These are phyloP conservation scores for Alentia gelatinosa DNA, from an alignment of 2,888 invertebrate species.

Conservation along the genomic window DNA sequence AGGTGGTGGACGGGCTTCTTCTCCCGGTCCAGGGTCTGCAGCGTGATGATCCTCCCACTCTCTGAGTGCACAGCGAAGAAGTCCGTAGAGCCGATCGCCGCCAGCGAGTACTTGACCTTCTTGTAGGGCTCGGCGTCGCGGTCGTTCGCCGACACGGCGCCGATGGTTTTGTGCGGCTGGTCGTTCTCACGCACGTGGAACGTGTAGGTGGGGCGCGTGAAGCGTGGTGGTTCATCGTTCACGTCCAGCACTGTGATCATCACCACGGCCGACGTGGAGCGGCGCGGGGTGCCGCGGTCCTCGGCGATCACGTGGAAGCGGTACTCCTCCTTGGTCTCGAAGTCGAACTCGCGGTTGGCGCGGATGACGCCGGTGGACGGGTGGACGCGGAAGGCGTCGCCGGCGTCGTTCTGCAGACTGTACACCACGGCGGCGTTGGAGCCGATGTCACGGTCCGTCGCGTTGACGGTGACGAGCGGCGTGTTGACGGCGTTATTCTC, in stretches of 20 bases:
- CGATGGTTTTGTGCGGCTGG: constrained; percentile 46
- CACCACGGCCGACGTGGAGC: constrained; percentile 92
- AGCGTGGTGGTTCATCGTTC: constrained; percentile 58
- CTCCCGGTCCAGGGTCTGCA: constrained; percentile 92
- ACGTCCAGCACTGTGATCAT: constrained; percentile 52
- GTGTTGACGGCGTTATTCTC: constrained; percentile 69
- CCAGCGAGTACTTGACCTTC: constrained; percentile 14
- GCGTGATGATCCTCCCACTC: constrained; percentile 91
- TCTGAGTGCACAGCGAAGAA: constrained; percentile 93
- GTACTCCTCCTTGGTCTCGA: constrained; percentile 32
- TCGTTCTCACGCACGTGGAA: constrained; percentile 59
- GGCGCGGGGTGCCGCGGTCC: constrained; percentile 90
- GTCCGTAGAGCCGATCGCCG: constrained; percentile 79
- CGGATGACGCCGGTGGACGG: constrained; percentile 43
- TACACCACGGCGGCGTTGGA: constrained; percentile 83
- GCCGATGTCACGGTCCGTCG: constrained; percentile 92
- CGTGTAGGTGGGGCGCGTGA: constrained; percentile 48
- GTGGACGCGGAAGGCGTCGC: constrained; percentile 20
- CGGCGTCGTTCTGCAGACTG: constrained; percentile 16
- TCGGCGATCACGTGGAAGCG: constrained; percentile 88
- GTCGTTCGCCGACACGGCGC: constrained; percentile 53
- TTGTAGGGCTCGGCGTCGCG: constrained; percentile 46
- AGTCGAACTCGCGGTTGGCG: constrained; percentile 50
- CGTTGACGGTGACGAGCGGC: constrained; percentile 89
- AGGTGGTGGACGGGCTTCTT: constrained; percentile 88